Evolutionary conservation across 2,113 vertebrate species (phyloP).

Genomic region (Ageneiosus marmoratus): DNA sequence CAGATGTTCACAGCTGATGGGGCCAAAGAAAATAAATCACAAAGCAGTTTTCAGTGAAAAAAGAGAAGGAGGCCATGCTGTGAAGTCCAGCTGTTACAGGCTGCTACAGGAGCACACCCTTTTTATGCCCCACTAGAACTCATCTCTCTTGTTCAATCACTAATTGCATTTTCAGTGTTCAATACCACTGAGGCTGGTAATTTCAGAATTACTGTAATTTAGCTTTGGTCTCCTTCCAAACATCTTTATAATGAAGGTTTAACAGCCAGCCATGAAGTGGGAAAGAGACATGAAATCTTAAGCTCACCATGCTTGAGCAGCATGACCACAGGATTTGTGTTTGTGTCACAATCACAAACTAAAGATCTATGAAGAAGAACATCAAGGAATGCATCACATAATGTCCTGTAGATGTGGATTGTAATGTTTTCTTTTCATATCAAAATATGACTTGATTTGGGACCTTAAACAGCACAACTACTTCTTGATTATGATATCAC

Average conservation of each 20-base stretch:
- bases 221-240: conserved; percentile 41
- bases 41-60: conserved; percentile 26
- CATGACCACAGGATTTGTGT: conserved; percentile 28
- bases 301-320: conserved; percentile 37
- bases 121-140: not conserved
- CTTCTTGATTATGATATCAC: conserved; percentile 40
- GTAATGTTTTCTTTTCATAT: not conserved
- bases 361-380: conserved; percentile 8
- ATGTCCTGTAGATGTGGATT: not conserved
- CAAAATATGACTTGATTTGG: conserved; percentile 42
- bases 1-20: conserved; percentile 54
- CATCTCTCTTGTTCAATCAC: conserved; percentile 14
- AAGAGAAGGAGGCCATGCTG: conserved; percentile 24
- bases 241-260: conserved; percentile 39
- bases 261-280: conserved; percentile 36
- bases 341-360: conserved; percentile 12
- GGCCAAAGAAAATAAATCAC: conserved; percentile 26
- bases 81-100: conserved; percentile 18
- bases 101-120: conserved; percentile 19
- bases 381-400: conserved; percentile 5
- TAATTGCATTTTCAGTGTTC: not conserved
- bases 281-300: conserved; percentile 27
- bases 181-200: not conserved
- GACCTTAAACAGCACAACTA: not conserved
- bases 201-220: not conserved